These are phyloP conservation scores for Drosophila affinis DNA, from an alignment of 2,888 invertebrate species.

Conservation along the genomic window DNA sequence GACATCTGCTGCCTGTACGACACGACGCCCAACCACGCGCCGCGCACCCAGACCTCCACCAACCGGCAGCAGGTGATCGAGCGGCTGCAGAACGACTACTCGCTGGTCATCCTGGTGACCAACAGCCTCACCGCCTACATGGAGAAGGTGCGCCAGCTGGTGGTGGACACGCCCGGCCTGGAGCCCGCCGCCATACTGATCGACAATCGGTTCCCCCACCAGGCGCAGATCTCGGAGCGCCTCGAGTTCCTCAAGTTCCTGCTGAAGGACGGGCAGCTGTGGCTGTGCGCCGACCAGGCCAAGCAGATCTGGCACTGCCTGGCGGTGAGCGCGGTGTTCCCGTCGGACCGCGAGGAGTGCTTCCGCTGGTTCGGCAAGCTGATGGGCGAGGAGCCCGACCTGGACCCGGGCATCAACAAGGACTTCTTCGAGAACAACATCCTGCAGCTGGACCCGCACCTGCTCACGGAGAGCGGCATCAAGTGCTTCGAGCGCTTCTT, in stretches of 20 bases:
- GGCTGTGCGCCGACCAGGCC: conserved; percentile 98
- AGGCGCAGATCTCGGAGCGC: conserved; percentile 96
- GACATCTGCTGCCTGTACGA: conserved; percentile 98
- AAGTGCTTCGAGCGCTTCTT: conserved; percentile 90
- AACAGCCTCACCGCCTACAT: conserved; percentile 96
- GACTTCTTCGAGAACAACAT: conserved; percentile 98
- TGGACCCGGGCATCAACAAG: conserved; percentile 97
- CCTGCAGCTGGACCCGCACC: conserved; percentile 94
- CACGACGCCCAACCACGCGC: conserved; percentile 85
- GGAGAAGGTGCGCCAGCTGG: conserved; percentile 89
- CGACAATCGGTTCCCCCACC: conserved; percentile 95
- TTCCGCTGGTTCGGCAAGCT: conserved; percentile 99
- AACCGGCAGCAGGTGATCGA: conserved; percentile 92
- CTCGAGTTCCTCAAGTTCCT: conserved; percentile 96
- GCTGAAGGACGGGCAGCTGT: conserved; percentile 97
- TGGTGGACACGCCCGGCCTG: conserved; percentile 86
- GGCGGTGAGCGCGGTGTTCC: conserved; percentile 96
- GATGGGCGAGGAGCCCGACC: conserved; percentile 98
- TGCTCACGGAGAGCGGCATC: conserved; percentile 97
- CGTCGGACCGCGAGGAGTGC: conserved; percentile 96
- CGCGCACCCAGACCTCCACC: conserved; percentile 84
- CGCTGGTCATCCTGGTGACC: conserved; percentile 96
- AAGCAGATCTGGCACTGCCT: conserved; percentile 98
- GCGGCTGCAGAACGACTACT: conserved; percentile 94
- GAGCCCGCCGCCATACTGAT: conserved; percentile 89